phyloP scores from a whole-genome alignment of 2,113 vertebrate genomes.

The Forbesichthys papilliferus region DNA sequence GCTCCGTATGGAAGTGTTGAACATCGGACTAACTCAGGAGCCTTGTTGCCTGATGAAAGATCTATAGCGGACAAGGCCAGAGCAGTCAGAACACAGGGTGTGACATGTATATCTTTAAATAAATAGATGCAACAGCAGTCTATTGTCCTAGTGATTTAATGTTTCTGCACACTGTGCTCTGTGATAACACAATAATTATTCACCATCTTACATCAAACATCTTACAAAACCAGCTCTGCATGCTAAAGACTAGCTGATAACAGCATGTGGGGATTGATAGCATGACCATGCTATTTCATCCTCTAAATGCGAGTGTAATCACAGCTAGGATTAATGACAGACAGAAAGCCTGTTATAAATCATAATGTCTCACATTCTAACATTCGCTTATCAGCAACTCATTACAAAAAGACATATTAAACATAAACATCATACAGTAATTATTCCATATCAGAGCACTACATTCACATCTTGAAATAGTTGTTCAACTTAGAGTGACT shows the following conservation, averaged over 20 bases:
- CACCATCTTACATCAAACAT: too few species aligned
- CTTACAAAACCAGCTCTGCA: not conserved
- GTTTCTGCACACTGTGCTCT: too few species aligned
- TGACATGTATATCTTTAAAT: too few species aligned
- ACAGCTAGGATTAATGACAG: not conserved
- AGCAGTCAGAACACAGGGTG: too few species aligned
- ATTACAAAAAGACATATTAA: not conserved
- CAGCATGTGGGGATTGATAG: not conserved
- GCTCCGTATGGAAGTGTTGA: conserved; percentile 25
- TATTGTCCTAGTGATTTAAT: too few species aligned
- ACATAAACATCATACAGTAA: not conserved
- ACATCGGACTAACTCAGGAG: not conserved
- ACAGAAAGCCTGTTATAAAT: not conserved
- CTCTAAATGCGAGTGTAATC: not conserved
- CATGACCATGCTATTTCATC: not conserved
- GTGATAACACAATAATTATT: too few species aligned
- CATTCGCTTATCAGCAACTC: not conserved
- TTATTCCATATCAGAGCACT: not conserved
- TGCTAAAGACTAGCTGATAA: not conserved
- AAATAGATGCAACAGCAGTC: too few species aligned
- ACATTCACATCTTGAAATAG: not conserved
- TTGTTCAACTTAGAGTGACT: not conserved
- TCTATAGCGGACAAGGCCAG: too few species aligned
- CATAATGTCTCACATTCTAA: not conserved
- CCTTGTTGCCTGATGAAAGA: not conserved